Percentiles rank a stretch among this genome's conserved stretches.
These are phyloP conservation scores for Drosophila pullipes DNA, from an alignment of 2,888 invertebrate species.

Conservation along the genomic window DNA sequence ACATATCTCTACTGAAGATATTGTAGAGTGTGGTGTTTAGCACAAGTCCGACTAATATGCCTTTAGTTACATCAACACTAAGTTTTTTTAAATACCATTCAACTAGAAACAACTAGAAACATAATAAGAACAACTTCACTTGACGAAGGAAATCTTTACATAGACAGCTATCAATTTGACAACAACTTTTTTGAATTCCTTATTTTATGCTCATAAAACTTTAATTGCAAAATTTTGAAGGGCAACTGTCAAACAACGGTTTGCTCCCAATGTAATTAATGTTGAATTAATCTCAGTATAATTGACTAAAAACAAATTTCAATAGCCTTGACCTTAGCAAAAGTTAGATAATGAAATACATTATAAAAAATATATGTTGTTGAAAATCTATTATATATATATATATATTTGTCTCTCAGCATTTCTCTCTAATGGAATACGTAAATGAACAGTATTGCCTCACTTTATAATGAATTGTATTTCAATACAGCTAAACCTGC, in stretches of 20 bases:
- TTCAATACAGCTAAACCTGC: background rate
- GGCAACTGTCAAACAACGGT: conserved; percentile 45
- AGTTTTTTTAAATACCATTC: conserved; percentile 51
- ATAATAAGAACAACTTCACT: conserved; percentile 10
- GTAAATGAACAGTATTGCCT: background rate
- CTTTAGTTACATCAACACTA: background rate
- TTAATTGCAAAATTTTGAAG: conserved; percentile 53
- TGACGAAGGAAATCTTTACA: conserved; percentile 26
- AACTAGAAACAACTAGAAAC: conserved; percentile 5
- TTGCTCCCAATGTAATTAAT: conserved; percentile 48
- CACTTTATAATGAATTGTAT: background rate
- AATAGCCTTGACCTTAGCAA: background rate
- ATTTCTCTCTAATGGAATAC: background rate
- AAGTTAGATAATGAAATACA: background rate
- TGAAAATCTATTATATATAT: background rate
- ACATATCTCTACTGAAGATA: background rate
- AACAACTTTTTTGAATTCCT: conserved; percentile 31
- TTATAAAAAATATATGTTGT: background rate
- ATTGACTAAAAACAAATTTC: background rate
- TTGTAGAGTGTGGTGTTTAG: background rate
- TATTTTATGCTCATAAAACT: conserved; percentile 30
- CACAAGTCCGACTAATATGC: background rate
- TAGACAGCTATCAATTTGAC: conserved; percentile 5
- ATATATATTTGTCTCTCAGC: background rate
- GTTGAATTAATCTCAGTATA: conserved; percentile 21